Evolutionary conservation across 2,888 invertebrate species (phyloP).

Genomic region (Eurytoma californica): DNA sequence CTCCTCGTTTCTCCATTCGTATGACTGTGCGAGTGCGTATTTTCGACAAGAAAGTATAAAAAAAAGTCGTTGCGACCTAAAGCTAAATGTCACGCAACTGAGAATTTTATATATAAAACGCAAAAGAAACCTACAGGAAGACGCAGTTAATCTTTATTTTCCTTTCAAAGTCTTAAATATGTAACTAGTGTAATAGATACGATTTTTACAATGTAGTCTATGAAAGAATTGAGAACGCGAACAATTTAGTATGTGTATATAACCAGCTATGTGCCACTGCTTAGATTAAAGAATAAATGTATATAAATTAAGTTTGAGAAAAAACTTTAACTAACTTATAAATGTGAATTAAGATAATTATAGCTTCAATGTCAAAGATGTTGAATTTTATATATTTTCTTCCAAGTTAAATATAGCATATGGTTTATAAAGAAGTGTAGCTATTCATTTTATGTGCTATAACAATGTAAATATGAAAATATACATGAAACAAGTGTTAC

Average conservation of each 20-base stretch:
- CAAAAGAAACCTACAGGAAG: slow-evolving; percentile 6
- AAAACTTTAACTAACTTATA: slow-evolving; percentile 38
- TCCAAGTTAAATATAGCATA: slow-evolving; percentile 40
- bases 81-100: slow-evolving; percentile 12
- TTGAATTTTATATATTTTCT: slow-evolving; percentile 47
- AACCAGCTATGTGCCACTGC: slow-evolving; percentile 58
- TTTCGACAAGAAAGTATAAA: slow-evolving; percentile 46
- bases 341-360: slow-evolving; percentile 38
- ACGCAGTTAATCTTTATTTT: slow-evolving; percentile 9
- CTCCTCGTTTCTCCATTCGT: not conserved
- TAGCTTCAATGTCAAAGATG: slow-evolving; percentile 42
- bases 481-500: slow-evolving; percentile 36
- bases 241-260: slow-evolving; percentile 50
- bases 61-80: slow-evolving; percentile 13
- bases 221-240: slow-evolving; percentile 4
- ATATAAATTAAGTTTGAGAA: slow-evolving; percentile 46
- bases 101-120: slow-evolving; percentile 46
- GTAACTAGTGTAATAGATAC: slow-evolving; percentile 15
- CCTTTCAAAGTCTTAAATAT: slow-evolving; percentile 26
- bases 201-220: slow-evolving; percentile 41
- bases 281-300: slow-evolving; percentile 51
- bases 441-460: slow-evolving; percentile 33
- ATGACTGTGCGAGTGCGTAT: slow-evolving; percentile 5
- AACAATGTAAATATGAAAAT: slow-evolving; percentile 46
- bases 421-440: slow-evolving; percentile 35